Percentiles rank a stretch among this genome's conserved stretches.
These are phyloP conservation scores for Alexandromys fortis DNA, from an alignment of 2,113 vertebrate species.

Conservation along the genomic window DNA sequence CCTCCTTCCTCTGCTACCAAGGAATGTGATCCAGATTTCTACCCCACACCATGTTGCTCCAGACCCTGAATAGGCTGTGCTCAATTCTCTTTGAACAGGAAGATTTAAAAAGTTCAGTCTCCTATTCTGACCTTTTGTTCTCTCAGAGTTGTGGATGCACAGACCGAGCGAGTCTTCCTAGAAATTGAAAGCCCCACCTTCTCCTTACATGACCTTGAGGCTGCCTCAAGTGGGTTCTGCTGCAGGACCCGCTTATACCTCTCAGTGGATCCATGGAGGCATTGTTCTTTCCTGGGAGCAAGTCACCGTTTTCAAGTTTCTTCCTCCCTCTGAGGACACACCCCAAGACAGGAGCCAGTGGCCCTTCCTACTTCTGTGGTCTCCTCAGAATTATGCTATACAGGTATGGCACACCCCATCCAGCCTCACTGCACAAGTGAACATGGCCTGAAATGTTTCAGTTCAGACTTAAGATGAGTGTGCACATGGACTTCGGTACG, in stretches of 20 bases:
- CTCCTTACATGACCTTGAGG: background rate
- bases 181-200: background rate
- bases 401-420: too few species aligned
- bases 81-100: background rate
- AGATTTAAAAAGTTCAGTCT: background rate
- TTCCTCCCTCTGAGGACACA: background rate
- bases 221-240: background rate
- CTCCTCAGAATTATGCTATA: background rate
- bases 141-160: background rate
- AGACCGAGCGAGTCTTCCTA: background rate
- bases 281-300: background rate
- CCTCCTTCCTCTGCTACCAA: background rate
- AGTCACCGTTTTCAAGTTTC: background rate
- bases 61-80: background rate
- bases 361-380: background rate
- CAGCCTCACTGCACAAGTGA: too few species aligned
- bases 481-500: too few species aligned
- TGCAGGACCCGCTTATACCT: background rate
- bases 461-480: background rate
- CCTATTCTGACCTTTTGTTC: background rate
- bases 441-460: background rate
- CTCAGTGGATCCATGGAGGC: background rate
- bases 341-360: background rate
- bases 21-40: background rate
- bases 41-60: background rate